Evolutionary conservation across 64 coral and sea anemone species (phyloP).

Genomic region (Montipora sp.): DNA sequence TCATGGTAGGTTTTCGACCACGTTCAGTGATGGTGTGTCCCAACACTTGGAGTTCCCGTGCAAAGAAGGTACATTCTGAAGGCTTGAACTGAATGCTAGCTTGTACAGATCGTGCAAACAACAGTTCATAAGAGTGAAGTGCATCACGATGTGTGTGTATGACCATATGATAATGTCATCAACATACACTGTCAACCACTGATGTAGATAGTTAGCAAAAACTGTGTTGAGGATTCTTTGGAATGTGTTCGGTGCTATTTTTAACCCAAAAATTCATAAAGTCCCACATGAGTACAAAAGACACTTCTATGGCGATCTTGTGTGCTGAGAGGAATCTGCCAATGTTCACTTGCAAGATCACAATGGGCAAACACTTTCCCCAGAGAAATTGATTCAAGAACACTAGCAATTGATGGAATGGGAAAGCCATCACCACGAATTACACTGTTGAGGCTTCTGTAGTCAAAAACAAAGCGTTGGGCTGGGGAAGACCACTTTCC

Average conservation of each 20-base stretch:
- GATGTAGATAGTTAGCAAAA: too few species aligned
- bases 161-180: too few species aligned
- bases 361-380: not conserved
- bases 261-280: too few species aligned
- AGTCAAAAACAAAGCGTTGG: constrained; percentile 67
- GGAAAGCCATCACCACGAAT: constrained; percentile 28
- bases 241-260: too few species aligned
- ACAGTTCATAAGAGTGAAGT: too few species aligned
- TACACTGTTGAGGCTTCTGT: constrained; percentile 32
- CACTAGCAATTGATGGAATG: constrained; percentile 8
- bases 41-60: not conserved
- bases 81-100: constrained; percentile 34
- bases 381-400: not conserved
- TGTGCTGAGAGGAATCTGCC: constrained; percentile 18
- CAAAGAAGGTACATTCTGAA: constrained; percentile 30
- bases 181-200: too few species aligned
- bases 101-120: too few species aligned
- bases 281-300: constrained; percentile 9
- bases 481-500: constrained; percentile 52
- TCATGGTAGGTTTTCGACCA: not conserved
- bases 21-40: constrained; percentile 21
- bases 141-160: too few species aligned
- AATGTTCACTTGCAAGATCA: constrained; percentile 21
- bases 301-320: constrained; percentile 16
- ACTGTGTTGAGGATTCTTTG: too few species aligned